These are phyloP conservation scores for Oasisia sp. DNA, from an alignment of 2,888 invertebrate genomes.

Conservation along the genomic window DNA sequence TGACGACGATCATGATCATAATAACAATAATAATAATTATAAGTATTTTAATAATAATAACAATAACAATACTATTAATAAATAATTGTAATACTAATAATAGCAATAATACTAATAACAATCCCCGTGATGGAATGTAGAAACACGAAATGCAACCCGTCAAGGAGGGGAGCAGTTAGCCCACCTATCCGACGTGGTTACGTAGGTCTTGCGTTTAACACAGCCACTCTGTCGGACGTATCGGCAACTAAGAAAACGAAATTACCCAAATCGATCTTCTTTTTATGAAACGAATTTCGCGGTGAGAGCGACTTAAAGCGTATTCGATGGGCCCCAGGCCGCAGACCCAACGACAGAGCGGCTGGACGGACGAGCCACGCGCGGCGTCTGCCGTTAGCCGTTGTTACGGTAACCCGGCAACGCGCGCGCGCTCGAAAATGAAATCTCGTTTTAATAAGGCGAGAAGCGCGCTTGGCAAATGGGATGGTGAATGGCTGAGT, in stretches of 20 bases:
- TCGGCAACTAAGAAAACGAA: not conserved
- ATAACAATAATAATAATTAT: no score
- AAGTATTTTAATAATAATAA: no score
- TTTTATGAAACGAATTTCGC: conserved; percentile 17
- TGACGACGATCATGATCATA: no score
- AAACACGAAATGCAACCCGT: not conserved
- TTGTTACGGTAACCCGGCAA: not conserved
- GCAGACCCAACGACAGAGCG: not conserved
- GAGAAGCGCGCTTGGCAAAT: not conserved
- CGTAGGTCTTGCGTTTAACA: not conserved
- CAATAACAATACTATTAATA: not conserved
- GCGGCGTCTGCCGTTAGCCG: not conserved
- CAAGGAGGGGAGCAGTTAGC: not conserved
- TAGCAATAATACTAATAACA: no score
- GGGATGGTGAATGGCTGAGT: not conserved
- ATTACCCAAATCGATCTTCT: conserved; percentile 17
- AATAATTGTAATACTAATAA: no score
- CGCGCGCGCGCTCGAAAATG: conserved; percentile 1
- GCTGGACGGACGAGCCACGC: not conserved
- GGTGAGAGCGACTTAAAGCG: conserved; percentile 1
- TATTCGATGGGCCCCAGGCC: not conserved
- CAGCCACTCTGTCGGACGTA: not conserved
- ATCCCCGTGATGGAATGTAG: not conserved
- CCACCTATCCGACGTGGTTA: not conserved
- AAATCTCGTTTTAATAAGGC: conserved; percentile 17